Evolutionary conservation across 92 coral and sea anemone species (phyloP).

Genomic region (Epizoanthus scotinus): DNA sequence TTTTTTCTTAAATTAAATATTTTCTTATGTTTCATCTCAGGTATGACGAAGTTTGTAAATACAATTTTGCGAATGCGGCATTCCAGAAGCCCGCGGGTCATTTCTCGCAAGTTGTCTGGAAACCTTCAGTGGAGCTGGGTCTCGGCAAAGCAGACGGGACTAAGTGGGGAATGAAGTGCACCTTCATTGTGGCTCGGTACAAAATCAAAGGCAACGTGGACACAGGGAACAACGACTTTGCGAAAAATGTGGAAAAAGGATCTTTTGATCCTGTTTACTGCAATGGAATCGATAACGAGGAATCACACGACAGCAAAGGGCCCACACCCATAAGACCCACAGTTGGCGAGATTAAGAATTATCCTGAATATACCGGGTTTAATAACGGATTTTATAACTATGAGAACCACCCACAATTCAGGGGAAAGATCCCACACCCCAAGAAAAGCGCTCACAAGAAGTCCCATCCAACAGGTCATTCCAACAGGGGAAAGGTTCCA

Average conservation of each 20-base stretch:
- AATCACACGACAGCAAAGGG: neutral
- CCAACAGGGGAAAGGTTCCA: neutral
- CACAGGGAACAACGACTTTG: constrained; percentile 48
- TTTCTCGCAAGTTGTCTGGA: constrained; percentile 94
- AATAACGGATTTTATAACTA: constrained; percentile 20
- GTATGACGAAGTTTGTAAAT: constrained; percentile 95
- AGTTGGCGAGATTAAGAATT: constrained; percentile 26
- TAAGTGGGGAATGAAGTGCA: constrained; percentile 88
- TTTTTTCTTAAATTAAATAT: neutral
- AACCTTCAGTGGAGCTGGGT: constrained; percentile 75
- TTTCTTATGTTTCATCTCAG: constrained; percentile 36
- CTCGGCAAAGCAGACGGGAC: constrained; percentile 80
- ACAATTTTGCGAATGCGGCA: constrained; percentile 78
- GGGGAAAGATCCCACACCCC: constrained; percentile 35
- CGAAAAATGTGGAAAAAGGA: constrained; percentile 73
- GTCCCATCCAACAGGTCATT: neutral
- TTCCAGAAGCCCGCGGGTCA: constrained; percentile 90
- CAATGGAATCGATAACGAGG: constrained; percentile 57
- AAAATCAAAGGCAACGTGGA: constrained; percentile 79
- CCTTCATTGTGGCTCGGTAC: constrained; percentile 92
- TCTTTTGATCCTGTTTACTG: constrained; percentile 78
- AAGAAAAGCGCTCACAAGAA: constrained; percentile 13
- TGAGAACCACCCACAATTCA: constrained; percentile 19
- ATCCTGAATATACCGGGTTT: constrained; percentile 33
- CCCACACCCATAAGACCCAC: neutral